phyloP scores from a whole-genome alignment of 1,140 invertebrate species.

The Macrotrachela quadricornifera region DNA sequence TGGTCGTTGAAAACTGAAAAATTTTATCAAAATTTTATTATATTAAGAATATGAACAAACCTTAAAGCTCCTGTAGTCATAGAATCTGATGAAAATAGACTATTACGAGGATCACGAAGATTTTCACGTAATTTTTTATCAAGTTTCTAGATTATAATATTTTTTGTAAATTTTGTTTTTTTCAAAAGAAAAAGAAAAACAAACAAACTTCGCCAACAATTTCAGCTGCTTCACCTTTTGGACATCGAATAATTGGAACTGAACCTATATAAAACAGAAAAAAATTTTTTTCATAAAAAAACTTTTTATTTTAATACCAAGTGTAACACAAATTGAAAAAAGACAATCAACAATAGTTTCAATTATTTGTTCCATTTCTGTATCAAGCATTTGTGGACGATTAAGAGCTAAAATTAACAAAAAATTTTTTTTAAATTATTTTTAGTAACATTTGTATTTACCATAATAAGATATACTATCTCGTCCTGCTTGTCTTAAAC shows the following conservation, averaged over 20 bases:
- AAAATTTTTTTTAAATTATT: neutral
- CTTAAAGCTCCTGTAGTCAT: conserved; percentile 26
- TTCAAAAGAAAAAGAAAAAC: conserved; percentile 6
- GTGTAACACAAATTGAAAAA: conserved; percentile 87
- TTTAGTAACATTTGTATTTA: conserved; percentile 26
- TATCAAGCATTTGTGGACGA: conserved; percentile 72
- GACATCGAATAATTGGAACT: conserved; percentile 81
- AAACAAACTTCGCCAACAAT: conserved; percentile 57
- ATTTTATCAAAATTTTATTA: conserved; percentile 29
- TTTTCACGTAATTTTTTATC: conserved; percentile 93
- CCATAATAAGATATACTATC: conserved; percentile 76
- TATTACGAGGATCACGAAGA: conserved; percentile 80
- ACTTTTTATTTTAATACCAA: conserved; percentile 35
- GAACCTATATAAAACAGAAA: conserved; percentile 37
- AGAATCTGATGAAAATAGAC: conserved; percentile 67
- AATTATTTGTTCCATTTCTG: conserved; percentile 81
- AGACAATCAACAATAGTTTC: conserved; percentile 81
- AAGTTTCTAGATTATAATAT: no score
- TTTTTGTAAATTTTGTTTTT: no score
- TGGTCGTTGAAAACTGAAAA: conserved; percentile 62
- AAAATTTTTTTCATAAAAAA: neutral
- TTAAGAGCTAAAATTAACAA: conserved; percentile 67
- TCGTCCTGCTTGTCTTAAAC: conserved; percentile 69
- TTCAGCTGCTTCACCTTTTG: conserved; percentile 84
- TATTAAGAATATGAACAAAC: no score